These are phyloP conservation scores for Polypedilum pembai DNA, from an alignment of 1,140 invertebrate species.

Conservation along the genomic window DNA sequence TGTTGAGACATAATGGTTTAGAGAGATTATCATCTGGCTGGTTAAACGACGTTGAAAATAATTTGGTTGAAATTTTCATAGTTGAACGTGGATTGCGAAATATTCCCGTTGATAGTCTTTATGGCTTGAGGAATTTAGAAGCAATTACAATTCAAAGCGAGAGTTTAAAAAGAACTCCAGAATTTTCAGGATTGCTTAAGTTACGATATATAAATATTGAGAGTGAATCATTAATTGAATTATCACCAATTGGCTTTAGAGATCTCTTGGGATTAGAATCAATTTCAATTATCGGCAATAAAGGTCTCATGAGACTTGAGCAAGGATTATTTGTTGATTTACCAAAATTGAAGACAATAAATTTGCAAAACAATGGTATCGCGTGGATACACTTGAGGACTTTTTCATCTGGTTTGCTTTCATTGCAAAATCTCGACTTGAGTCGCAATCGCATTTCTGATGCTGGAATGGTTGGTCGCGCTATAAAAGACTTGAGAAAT, in stretches of 20 bases:
- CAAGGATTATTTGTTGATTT: slow-evolving; percentile 65
- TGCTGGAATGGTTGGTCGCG: slow-evolving; percentile 67
- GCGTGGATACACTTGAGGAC: slow-evolving; percentile 71
- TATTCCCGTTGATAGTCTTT: slow-evolving; percentile 67
- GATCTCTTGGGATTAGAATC: slow-evolving; percentile 65
- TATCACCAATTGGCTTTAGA: slow-evolving; percentile 63
- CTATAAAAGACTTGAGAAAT: slow-evolving; percentile 62
- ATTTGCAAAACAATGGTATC: slow-evolving; percentile 69
- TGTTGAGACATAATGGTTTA: slow-evolving; percentile 73
- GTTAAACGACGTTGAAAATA: slow-evolving; percentile 66
- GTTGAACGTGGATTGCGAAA: slow-evolving; percentile 73
- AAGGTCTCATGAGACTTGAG: slow-evolving; percentile 56
- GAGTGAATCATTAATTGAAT: slow-evolving; percentile 57
- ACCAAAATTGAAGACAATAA: slow-evolving; percentile 61
- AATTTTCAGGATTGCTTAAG: slow-evolving; percentile 56
- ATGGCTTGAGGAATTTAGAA: slow-evolving; percentile 65
- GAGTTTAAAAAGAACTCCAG: slow-evolving; percentile 61
- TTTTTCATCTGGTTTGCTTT: slow-evolving; percentile 56
- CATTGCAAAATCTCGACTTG: slow-evolving; percentile 62
- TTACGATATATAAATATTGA: slow-evolving; percentile 61
- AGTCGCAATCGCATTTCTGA: slow-evolving; percentile 64
- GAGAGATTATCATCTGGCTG: slow-evolving; percentile 73
- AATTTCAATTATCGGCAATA: slow-evolving; percentile 62
- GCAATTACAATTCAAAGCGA: slow-evolving; percentile 73
- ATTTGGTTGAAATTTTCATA: slow-evolving; percentile 70